Evolutionary conservation across 2,888 invertebrate species (phyloP), one percentile per base, ranked within the genome.

Genomic region (Andrena hattorfiana): DNA sequence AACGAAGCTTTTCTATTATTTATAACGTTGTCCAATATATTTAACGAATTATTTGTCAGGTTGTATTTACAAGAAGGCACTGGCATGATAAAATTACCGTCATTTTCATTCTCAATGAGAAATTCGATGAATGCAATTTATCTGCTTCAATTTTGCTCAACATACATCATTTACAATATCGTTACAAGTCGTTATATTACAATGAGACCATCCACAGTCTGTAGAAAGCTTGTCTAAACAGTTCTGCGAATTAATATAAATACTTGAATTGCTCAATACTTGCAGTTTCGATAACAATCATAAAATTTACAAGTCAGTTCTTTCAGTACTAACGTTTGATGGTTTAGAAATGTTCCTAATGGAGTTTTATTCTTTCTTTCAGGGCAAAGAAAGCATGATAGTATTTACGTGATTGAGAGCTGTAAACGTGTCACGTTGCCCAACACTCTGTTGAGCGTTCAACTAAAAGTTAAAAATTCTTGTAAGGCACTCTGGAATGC

Each of bases 11-110:
- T 23, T 13, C 28, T 60, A 69, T 83, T 85, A 78, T 88, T 81
- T 67, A 84, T 91, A 92, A 92, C 90, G 84, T 90, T 86, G 83
- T 89, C 84, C 84, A 88, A 91, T 93, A 91, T 92, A 93, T 92
- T 93, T 91, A 93, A 93, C 92, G 90, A 91, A 83, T 89, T 89
- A 89, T 87, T 85, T 84, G 82, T 86, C 83, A 71, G 87, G 85
- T 67, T 72, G 26, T 89, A 89, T 91, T 83, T 92, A 92, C 91
- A 92, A 91, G 20, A 90, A 90, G 90, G 90, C 91, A 87, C 90
- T 90, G 87, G 89, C 88, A 87, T 60, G 64, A 63, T 77, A 51
- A 56, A 80, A 75, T 35, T n/a, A 69, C 28, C 32, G 72, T 42
- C 84, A 81, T 75, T 77, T 74, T 84, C 73, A 85, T 87, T 87